These are phyloP conservation scores for Ophioderma brevispina DNA, from an alignment of 35 echinoderm and acorn worm genomes.

Conservation along the genomic window DNA sequence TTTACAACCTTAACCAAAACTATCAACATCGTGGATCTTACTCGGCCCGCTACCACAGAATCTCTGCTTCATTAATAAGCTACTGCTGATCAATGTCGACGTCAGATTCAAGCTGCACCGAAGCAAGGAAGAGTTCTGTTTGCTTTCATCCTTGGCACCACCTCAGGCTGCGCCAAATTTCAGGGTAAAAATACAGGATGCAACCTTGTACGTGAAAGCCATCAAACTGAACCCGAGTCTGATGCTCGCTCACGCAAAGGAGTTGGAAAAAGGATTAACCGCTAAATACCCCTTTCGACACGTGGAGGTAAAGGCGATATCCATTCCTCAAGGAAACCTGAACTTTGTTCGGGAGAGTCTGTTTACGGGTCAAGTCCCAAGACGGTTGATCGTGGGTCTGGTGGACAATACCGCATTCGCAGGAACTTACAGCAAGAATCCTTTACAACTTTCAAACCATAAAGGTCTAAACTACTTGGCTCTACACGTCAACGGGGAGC, in stretches of 20 bases:
- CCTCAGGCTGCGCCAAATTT: constrained; percentile 3
- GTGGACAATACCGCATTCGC: constrained; percentile 19
- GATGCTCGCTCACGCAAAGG: constrained; percentile 27
- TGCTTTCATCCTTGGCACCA: constrained; percentile 30
- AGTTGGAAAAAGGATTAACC: constrained; percentile 29
- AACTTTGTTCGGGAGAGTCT: constrained; percentile 52
- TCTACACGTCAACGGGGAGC: constrained; percentile 17
- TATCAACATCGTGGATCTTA: background rate
- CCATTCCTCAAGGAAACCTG: constrained; percentile 50
- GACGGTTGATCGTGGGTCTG: constrained; percentile 9
- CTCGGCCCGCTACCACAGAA: constrained; percentile 17
- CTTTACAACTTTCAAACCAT: constrained; percentile 38
- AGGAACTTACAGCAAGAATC: constrained; percentile 18
- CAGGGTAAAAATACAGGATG: constrained; percentile 46
- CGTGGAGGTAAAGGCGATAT: constrained; percentile 28
- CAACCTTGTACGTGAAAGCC: constrained; percentile 52
- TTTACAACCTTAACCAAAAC: background rate
- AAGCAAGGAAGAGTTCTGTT: constrained; percentile 62
- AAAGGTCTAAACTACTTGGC: constrained; percentile 30
- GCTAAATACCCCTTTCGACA: constrained; percentile 67
- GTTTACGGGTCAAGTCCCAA: constrained; percentile 23
- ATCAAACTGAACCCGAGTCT: constrained; percentile 46
- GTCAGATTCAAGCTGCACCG: constrained; percentile 63
- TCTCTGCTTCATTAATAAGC: too few relatives aligned
- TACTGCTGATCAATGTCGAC: constrained; percentile 25